Conservation (phyloP, 23 tunicate genomes). For the Ascidia mentula region DNA sequence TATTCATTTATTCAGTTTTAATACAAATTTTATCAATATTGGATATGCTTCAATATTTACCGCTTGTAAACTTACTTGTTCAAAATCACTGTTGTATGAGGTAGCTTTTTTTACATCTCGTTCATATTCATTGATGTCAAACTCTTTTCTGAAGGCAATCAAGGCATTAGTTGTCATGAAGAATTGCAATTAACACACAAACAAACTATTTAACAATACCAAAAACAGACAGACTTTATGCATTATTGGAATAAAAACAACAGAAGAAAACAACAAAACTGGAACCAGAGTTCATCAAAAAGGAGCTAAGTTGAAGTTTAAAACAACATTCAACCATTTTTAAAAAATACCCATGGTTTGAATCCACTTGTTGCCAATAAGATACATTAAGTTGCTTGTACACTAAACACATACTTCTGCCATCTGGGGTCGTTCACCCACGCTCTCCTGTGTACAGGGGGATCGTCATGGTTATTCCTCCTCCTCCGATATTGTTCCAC, state of each 20-base stretch:
- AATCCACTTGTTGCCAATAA: no score
- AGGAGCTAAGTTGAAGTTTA: no score
- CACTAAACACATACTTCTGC: conserved; percentile 12
- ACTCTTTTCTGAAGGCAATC: conserved; percentile 34
- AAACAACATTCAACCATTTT: no score
- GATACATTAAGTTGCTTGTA: no score
- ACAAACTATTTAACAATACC: not conserved
- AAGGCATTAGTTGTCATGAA: no score
- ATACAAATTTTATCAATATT: no score
- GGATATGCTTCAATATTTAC: no score
- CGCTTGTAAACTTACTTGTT: conserved; percentile 47
- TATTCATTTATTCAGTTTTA: no score
- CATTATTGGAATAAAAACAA: not conserved
- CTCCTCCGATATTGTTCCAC: conserved; percentile 74
- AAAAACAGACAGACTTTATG: not conserved
- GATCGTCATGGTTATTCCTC: conserved; percentile 35
- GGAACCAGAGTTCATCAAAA: no score
- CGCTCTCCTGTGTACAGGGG: conserved; percentile 26
- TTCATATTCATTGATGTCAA: conserved; percentile 79
- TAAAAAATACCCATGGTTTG: no score
- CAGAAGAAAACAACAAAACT: not conserved
- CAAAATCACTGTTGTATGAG: conserved; percentile 86
- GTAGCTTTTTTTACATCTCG: conserved; percentile 77
- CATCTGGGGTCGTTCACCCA: conserved; percentile 82
- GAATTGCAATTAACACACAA: not conserved